Evolutionary conservation across 2,888 invertebrate genomes (phyloP), one percentile per base, ranked within the genome.

Genomic region (Lagria hirta): DNA sequence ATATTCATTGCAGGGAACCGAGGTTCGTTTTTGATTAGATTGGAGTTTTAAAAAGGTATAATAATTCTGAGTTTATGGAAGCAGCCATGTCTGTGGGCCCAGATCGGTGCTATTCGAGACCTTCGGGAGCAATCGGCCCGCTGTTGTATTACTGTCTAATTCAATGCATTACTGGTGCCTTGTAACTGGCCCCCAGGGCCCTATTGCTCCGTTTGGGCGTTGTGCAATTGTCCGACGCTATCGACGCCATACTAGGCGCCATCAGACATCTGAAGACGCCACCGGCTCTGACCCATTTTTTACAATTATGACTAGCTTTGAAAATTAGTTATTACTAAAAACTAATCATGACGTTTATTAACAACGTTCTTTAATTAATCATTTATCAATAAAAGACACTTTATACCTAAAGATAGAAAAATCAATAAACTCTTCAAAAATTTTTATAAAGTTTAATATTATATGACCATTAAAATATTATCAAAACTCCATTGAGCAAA

Each of bases 131-230:
- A 64, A 68, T 68, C 64, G 65, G 57, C 58, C 55, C 64, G 63
- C 65, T 64, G 65, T 67, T 75, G 73, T 75, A 75, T 75, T 75
- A 75, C 75, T 72, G 74, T 75, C 75, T 76, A 76, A 76, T 76
- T 76, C 75, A 75, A 76, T 75, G 75, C 76, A 75, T 75, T 75
- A 75, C 71, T 67, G 67, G 64, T 68, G 70, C 69, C 68, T 67
- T 68, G 67, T 72, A 71, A 71, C 71, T 69, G 70, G 66, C 65
- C 72, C 69, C 70, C 46, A 49, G 72, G 60, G 65, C 59, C 65
- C 70, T 69, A 71, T 72, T 69, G 41, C 50, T 49, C 51, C 57
- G 49, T 57, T 65, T 67, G 71, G 70, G 68, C 64, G 66, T 65
- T 63, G 64, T 67, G 61, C 62, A 65, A 65, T 65, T 65, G 66